A percentile compares a stretch with the other conserved stretches of the same genome.
These are phyloP conservation scores for Cardiocondyla obscurior DNA, from an alignment of 1,140 invertebrate genomes.

Conservation along the genomic window DNA sequence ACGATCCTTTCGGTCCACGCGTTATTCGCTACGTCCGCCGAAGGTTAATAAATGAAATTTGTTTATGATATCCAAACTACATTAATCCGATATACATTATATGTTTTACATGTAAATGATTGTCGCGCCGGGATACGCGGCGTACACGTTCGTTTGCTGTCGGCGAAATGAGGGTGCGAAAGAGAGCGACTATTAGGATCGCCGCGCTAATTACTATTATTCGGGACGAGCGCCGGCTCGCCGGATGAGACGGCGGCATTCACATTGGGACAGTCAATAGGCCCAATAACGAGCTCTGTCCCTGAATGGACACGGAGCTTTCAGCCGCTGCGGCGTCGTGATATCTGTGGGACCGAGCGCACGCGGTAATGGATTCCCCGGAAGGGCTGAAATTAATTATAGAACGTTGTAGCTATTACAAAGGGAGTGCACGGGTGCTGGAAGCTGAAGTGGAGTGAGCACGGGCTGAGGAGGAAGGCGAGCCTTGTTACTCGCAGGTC, in stretches of 20 bases:
- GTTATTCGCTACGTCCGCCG: neutral
- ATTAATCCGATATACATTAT: neutral
- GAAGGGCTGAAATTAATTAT: slow-evolving; percentile 78
- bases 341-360: slow-evolving; percentile 71
- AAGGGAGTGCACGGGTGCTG: slow-evolving; percentile 49
- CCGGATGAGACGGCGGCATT: slow-evolving; percentile 9
- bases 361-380: slow-evolving; percentile 73
- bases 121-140: too few relatives aligned
- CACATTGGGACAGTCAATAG: slow-evolving; percentile 40
- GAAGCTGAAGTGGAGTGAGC: slow-evolving; percentile 35
- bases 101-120: neutral
- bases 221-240: neutral
- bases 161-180: slow-evolving; percentile 14
- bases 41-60: neutral
- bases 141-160: neutral
- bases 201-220: slow-evolving; percentile 38
- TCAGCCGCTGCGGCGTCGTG: slow-evolving; percentile 57
- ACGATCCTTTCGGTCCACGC: too few relatives aligned
- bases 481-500: slow-evolving; percentile 47
- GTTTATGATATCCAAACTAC: neutral
- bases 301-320: slow-evolving; percentile 54
- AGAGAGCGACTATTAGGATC: slow-evolving; percentile 25
- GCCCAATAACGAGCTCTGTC: slow-evolving; percentile 18
- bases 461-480: slow-evolving; percentile 5
- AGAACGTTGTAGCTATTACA: slow-evolving; percentile 70